Percentiles rank a stretch among this genome's conserved stretches.
These are phyloP conservation scores for Ondatra zibethicus DNA, from an alignment of 2,113 vertebrate genomes.

Conservation along the genomic window DNA sequence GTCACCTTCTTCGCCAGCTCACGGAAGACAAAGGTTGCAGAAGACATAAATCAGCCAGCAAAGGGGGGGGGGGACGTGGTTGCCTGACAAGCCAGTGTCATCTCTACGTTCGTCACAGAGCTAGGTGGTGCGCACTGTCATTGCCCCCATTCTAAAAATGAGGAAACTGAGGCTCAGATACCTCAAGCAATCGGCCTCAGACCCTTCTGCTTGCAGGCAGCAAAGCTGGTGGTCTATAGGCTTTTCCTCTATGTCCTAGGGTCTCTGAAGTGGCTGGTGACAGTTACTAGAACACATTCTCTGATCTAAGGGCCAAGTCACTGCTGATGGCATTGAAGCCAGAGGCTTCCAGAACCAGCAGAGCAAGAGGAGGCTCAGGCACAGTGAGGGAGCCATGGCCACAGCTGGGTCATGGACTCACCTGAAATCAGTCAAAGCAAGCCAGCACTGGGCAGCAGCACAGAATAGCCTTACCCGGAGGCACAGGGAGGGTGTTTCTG, in stretches of 20 bases:
- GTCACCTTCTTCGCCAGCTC: neutral
- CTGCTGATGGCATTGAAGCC: neutral
- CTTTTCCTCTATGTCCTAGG: neutral
- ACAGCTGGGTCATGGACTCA: neutral
- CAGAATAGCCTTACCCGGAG: neutral
- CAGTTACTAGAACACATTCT: neutral
- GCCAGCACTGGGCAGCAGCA: neutral
- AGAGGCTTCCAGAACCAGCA: neutral
- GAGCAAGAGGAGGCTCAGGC: neutral
- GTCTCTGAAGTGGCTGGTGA: neutral
- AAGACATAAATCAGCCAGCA: neutral
- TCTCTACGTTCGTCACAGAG: neutral
- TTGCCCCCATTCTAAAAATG: neutral
- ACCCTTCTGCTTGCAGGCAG: neutral
- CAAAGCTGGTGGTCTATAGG: neutral
- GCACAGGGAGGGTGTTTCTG: slow-evolving; percentile 63
- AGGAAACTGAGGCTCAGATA: neutral
- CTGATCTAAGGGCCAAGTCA: neutral
- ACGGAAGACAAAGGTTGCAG: neutral
- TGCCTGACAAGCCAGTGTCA: neutral
- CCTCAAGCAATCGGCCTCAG: neutral
- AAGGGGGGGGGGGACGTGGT: neutral
- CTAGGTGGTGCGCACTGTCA: rapidly evolving
- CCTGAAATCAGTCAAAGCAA: neutral
- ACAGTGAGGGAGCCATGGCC: neutral